Evolutionary conservation across 2,797 vertebrate species (phyloP), one percentile per base, ranked within the genome.

Genomic region (Acanthornis magna): DNA sequence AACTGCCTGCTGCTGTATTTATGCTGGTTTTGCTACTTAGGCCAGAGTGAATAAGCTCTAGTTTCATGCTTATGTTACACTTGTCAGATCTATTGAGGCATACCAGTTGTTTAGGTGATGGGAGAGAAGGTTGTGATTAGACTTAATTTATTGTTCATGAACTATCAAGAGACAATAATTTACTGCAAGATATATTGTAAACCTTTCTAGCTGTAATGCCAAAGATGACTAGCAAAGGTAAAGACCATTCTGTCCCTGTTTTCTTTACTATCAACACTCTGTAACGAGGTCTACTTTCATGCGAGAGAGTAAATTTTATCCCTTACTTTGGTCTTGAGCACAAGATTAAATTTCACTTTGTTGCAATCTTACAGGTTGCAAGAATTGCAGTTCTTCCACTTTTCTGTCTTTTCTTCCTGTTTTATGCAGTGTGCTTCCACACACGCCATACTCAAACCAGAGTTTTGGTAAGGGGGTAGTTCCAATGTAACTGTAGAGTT

Each of bases 1-100:
- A 89, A 4, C 48, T 77, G 14, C 29, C 13, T 60, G 42, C 42
- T 61, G 43, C 62, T 83, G 20, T 11, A 1, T 70, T 83, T 42
- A 25, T 1, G 7, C 40, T 60, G 40, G 32, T 57, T 68, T 82
- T 85, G 34, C 42, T 65, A 19, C 42, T 16, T 27, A 32, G 66
- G 48, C 38, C 50, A 40, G 42, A 72, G n/a, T 22, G 42, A 30
- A n/a, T 47, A 27, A 30, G 6, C 42, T 77, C 54, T 70, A 25
- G 23, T 45, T 42, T 76, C 30, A 4, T 3, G 10, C 17, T 78
- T 34, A 5, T 30, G 38, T 9, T 54, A 32, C 0, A 0, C 30
- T 67, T 54, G 18, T 76, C 36, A 13, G 32, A 32, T 17, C 19
- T 12, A 0, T 40, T 47, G 53, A n/a, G 73, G 53, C 53, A 40